Evolutionary conservation across 2,797 vertebrate species (phyloP), one percentile per base, ranked within the genome.

Genomic region (Loris lydekkerianus): DNA sequence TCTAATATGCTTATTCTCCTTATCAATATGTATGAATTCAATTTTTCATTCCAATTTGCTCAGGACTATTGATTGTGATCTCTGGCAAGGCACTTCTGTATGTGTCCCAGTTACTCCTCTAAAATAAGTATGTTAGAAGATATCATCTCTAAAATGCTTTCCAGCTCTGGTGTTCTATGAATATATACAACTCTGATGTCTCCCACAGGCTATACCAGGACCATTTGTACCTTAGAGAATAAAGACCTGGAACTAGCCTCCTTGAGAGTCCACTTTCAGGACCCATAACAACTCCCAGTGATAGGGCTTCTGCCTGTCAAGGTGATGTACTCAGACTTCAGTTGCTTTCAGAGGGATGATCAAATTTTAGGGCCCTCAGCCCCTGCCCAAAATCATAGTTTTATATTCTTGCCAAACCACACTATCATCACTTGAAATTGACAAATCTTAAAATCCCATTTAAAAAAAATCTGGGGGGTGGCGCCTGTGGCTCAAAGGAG

Each of bases 1-100:
- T 89, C 1, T 86, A 43, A 29, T 69, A 27, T 20, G 40, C 11
- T 78, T 65, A 1, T 63, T 92, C 46, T 82, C 21, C 13, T 92
- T 72, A 83, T 43, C 13, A 29, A 37, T 65, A 46, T 31, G 31
- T 21, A 84, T 17, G 76, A 65, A 72, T 72, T 94, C 31, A 27
- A 37, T 72, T 87, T 96, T 84, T 40, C 72, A 46, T 94, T 70
- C 15, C 70, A 76, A 56, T 63, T 61, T n/a, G 34, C 43, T 86
- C 53, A 69, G 56, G 29, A 76, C 34, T 69, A 86, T 43, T 61
- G 6, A 61, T 63, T 89, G 15, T 80, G 69, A 40, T 34, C 84
- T 89, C n/a, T 10, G 46, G 61, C 46, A 80, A 81, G 40, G 8
- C 0, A 56, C 43, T 90, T 87, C 81, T 87, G n/a, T 88, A 34